phyloP scores from a whole-genome alignment of 2,113 vertebrate genomes.

The Lynx canadensis region DNA sequence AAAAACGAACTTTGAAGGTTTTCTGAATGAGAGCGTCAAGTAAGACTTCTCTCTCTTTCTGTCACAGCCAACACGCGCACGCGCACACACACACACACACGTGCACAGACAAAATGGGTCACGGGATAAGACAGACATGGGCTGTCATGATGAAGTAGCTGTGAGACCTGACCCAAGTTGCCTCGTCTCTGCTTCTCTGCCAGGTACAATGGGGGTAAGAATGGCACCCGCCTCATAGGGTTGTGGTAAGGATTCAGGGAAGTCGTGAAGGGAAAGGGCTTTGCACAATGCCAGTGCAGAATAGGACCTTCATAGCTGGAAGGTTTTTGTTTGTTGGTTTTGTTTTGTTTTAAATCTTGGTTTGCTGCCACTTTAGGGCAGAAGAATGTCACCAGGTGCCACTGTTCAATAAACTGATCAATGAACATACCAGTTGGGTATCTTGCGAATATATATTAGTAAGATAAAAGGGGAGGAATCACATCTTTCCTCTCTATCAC shows the following conservation, averaged over 20 bases:
- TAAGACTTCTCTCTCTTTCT: neutral
- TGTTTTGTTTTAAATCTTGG: neutral
- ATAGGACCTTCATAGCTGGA: neutral
- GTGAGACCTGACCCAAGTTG: neutral
- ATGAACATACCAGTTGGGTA: neutral
- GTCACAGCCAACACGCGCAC: fast-evolving
- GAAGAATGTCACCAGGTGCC: neutral
- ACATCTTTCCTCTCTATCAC: neutral
- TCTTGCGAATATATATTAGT: neutral
- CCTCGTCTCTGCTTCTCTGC: neutral
- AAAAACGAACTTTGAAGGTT: neutral
- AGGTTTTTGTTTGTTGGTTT: neutral
- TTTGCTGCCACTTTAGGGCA: neutral
- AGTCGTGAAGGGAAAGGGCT: neutral
- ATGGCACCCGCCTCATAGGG: fast-evolving
- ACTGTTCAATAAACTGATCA: neutral
- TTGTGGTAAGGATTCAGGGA: neutral
- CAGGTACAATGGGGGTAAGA: neutral
- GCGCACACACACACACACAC: neutral
- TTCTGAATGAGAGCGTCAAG: neutral
- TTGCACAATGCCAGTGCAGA: neutral
- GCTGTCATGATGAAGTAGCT: neutral
- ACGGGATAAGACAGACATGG: neutral
- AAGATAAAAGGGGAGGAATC: neutral
- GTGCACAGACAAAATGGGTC: neutral